These are phyloP conservation scores for Phocoena sinus DNA, from an alignment of 2,113 vertebrate species.

Conservation along the genomic window DNA sequence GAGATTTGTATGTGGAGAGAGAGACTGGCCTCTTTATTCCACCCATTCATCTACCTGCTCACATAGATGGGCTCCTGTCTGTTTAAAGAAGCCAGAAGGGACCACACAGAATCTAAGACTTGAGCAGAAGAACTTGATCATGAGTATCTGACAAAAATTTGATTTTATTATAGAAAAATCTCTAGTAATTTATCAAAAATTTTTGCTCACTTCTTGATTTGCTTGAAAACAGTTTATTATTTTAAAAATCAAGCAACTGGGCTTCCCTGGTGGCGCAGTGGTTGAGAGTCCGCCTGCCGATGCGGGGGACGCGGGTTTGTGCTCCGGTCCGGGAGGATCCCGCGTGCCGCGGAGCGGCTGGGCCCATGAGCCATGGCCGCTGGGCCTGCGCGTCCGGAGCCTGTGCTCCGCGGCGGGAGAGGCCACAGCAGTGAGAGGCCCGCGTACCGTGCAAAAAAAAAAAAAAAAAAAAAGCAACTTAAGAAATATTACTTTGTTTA, in stretches of 20 bases:
- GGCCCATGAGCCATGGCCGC: too few species aligned
- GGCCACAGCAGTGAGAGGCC: too few species aligned
- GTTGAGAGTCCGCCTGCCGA: too few species aligned
- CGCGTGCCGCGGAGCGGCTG: too few species aligned
- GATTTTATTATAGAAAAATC: neutral
- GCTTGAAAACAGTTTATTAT: slow-evolving; percentile 25
- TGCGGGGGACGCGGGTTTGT: too few species aligned
- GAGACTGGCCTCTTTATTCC: slow-evolving; percentile 23
- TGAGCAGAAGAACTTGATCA: slow-evolving; percentile 20
- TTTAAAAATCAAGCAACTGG: neutral
- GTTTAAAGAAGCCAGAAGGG: slow-evolving; percentile 2
- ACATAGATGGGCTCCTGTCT: neutral
- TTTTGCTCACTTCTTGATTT: slow-evolving; percentile 25
- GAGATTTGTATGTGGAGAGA: slow-evolving; percentile 30
- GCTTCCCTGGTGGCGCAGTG: too few species aligned
- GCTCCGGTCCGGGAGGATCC: too few species aligned
- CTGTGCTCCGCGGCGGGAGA: too few species aligned
- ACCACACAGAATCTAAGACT: slow-evolving; percentile 31
- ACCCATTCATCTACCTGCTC: slow-evolving; percentile 48
- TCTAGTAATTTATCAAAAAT: neutral
- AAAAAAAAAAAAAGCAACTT: neutral
- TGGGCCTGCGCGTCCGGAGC: too few species aligned
- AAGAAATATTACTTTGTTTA: neutral
- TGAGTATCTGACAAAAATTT: neutral
- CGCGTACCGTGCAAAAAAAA: too few species aligned